Conservation (phyloP, 1,140 invertebrate species). For the Papilio glaucus region DNA sequence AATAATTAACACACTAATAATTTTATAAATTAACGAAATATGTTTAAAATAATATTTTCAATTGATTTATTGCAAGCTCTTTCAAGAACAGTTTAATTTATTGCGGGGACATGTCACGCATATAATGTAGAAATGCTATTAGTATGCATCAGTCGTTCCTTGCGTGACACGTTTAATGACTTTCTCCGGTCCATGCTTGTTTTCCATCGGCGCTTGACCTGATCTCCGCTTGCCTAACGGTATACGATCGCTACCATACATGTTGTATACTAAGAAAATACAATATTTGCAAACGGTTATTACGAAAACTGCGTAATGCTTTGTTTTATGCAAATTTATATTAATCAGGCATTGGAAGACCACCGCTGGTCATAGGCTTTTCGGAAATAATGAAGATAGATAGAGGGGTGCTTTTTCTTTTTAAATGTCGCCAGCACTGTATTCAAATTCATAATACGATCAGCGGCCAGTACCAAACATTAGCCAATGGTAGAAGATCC, state of each 20-base stretch:
- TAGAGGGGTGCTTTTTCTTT: too few species aligned
- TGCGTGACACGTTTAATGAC: conserved; percentile 71
- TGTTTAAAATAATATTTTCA: conserved; percentile 27
- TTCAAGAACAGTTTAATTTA: conserved; percentile 38
- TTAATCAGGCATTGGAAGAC: too few species aligned
- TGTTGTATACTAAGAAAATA: neutral
- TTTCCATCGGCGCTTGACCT: conserved; percentile 58
- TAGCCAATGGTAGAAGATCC: too few species aligned
- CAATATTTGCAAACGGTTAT: neutral
- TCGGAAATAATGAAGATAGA: too few species aligned
- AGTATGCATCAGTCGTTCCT: conserved; percentile 60
- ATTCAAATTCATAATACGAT: too few species aligned
- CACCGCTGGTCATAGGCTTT: too few species aligned
- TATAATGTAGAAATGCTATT: conserved; percentile 56
- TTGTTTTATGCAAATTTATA: too few species aligned
- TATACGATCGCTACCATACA: conserved; percentile 26
- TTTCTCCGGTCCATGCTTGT: conserved; percentile 68
- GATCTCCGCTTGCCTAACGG: conserved; percentile 54
- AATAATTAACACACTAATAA: neutral
- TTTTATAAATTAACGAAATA: conserved; percentile 15
- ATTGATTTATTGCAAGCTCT: conserved; percentile 38
- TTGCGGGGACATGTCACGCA: conserved; percentile 40
- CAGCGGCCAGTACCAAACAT: too few species aligned
- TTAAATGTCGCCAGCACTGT: too few species aligned
- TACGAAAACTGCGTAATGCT: neutral